Evolutionary conservation across 1,140 invertebrate species (phyloP).

Genomic region (Drosophila carrolli): DNA sequence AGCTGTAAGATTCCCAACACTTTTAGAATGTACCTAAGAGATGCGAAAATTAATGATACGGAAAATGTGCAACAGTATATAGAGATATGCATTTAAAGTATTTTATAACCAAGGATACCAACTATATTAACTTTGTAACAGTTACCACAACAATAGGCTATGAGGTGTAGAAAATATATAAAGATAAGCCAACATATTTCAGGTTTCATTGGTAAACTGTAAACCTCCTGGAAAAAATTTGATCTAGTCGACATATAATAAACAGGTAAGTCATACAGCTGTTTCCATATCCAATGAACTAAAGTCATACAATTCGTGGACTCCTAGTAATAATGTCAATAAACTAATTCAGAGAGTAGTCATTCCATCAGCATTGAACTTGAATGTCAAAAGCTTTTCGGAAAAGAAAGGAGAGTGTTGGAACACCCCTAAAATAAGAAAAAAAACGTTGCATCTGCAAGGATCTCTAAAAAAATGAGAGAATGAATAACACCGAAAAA

Average conservation of each 20-base stretch:
- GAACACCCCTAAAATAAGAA: neutral
- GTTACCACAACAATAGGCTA: neutral
- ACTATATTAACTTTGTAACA: too few relatives aligned
- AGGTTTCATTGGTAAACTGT: too few relatives aligned
- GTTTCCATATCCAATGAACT: neutral
- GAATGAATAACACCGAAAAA: neutral
- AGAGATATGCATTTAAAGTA: too few relatives aligned
- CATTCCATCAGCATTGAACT: slow-evolving; percentile 62
- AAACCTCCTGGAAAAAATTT: neutral
- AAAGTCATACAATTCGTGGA: slow-evolving; percentile 6
- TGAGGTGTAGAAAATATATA: neutral
- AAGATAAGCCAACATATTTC: neutral
- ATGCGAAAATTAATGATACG: too few relatives aligned
- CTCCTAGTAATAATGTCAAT: slow-evolving; percentile 20
- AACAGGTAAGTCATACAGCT: neutral
- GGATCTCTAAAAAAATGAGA: neutral
- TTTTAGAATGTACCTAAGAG: too few relatives aligned
- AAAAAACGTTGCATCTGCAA: slow-evolving; percentile 19
- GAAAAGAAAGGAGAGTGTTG: neutral
- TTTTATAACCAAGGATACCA: too few relatives aligned
- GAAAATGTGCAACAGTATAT: too few relatives aligned
- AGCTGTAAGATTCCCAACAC: too few relatives aligned
- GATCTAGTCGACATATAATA: neutral
- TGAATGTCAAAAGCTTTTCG: slow-evolving; percentile 44
- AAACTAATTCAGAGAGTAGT: slow-evolving; percentile 4